Conservation (phyloP, 2,797 vertebrate species). For the Gymnocypris eckloni region DNA sequence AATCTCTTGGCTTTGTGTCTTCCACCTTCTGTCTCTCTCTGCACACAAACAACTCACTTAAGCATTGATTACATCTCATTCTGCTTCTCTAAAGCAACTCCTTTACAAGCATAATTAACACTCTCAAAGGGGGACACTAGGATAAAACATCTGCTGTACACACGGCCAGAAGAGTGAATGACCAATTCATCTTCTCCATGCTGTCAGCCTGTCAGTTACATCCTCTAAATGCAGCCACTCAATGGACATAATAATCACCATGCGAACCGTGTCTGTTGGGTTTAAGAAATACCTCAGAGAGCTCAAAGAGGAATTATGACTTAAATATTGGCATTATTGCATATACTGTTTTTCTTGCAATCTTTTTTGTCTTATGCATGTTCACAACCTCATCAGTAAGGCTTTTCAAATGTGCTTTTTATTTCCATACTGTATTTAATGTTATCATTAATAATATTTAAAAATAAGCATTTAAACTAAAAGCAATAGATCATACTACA, state of each 20-base stretch:
- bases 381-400: background rate
- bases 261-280: background rate
- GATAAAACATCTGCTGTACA: conserved; percentile 53
- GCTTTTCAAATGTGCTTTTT: background rate
- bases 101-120: conserved; percentile 54
- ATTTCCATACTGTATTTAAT: background rate
- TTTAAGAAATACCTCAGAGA: background rate
- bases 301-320: background rate
- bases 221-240: background rate
- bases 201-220: conserved; percentile 34
- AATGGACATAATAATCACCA: background rate
- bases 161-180: conserved; percentile 29
- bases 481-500: background rate
- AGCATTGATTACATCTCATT: conserved; percentile 49
- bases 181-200: conserved; percentile 41
- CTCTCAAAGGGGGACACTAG: conserved; percentile 39
- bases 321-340: conserved; percentile 6
- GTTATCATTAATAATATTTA: background rate
- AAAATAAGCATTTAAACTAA: background rate
- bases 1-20: conserved; percentile 17
- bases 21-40: conserved; percentile 40
- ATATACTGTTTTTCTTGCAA: background rate
- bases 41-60: conserved; percentile 52
- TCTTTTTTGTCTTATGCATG: background rate
- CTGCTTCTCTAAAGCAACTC: conserved; percentile 48